Percentiles rank a stretch among this genome's conserved stretches.
phyloP scores from a whole-genome alignment of 2,797 vertebrate genomes.

The Synanceia verrucosa region DNA sequence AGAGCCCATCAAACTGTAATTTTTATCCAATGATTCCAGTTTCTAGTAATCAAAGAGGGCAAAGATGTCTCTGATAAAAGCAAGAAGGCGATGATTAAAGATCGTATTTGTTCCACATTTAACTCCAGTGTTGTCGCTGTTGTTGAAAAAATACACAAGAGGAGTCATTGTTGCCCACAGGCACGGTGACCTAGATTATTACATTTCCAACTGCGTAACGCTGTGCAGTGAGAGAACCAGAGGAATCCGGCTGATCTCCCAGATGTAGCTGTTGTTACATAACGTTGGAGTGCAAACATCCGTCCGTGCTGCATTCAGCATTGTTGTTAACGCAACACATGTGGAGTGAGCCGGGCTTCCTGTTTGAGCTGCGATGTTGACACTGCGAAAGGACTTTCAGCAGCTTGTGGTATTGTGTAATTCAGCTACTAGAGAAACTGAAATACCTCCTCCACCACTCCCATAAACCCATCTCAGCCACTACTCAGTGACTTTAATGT shows the following conservation, averaged over 20 bases:
- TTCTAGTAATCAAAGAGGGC: not conserved
- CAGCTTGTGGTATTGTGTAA: conserved; percentile 57
- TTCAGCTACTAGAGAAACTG: conserved; percentile 23
- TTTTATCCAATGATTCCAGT: not conserved
- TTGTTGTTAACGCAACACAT: conserved; percentile 44
- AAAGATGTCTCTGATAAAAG: not conserved
- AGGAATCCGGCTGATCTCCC: conserved; percentile 1
- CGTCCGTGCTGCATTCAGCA: not conserved
- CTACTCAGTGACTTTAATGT: too few relatives aligned
- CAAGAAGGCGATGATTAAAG: not conserved
- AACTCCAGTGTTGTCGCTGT: conserved; percentile 9
- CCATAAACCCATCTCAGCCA: not conserved
- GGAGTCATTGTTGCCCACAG: conserved; percentile 38
- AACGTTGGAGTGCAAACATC: conserved; percentile 48
- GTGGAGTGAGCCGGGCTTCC: conserved; percentile 44
- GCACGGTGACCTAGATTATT: conserved; percentile 66
- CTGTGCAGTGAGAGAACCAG: conserved; percentile 14
- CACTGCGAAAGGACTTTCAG: conserved; percentile 45
- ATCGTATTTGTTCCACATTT: not conserved
- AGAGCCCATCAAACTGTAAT: not conserved
- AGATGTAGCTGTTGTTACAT: conserved; percentile 59
- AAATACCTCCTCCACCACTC: conserved; percentile 19
- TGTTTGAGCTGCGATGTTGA: conserved; percentile 42
- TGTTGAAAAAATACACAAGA: conserved; percentile 41
- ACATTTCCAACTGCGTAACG: conserved; percentile 19